Evolutionary conservation across 2,113 vertebrate genomes (phyloP).

Genomic region (Connochaetes taurinus): DNA sequence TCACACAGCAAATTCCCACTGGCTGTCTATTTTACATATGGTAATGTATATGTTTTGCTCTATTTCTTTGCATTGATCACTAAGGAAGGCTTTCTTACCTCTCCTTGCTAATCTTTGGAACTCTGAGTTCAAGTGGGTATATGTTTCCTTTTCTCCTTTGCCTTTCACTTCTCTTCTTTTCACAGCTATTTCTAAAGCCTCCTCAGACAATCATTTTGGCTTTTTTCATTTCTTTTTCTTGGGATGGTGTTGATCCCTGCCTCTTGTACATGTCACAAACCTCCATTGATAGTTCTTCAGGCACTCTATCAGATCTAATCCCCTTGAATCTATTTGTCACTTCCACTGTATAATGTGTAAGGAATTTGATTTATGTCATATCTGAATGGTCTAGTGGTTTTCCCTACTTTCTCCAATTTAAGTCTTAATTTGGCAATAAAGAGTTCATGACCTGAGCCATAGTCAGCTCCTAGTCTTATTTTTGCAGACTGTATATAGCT

Average conservation of each 20-base stretch:
- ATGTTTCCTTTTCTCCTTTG: background rate
- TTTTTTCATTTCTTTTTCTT: background rate
- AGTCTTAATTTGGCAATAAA: background rate
- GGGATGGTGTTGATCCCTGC: background rate
- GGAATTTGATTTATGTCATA: background rate
- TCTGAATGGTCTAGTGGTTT: background rate
- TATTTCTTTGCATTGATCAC: background rate
- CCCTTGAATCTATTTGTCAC: background rate
- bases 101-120: background rate
- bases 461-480: background rate
- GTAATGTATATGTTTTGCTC: background rate
- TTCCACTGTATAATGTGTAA: background rate
- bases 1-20: background rate
- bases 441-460: background rate
- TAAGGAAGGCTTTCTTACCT: background rate
- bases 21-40: background rate
- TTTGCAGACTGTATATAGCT: background rate
- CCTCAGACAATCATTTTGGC: background rate
- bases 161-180: background rate
- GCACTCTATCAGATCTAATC: background rate
- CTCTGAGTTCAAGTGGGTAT: background rate
- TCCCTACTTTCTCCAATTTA: background rate
- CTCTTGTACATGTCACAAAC: background rate
- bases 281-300: background rate
- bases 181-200: background rate